Conservation (phyloP, 2,888 invertebrate genomes). For the Brenthis daphne region DNA sequence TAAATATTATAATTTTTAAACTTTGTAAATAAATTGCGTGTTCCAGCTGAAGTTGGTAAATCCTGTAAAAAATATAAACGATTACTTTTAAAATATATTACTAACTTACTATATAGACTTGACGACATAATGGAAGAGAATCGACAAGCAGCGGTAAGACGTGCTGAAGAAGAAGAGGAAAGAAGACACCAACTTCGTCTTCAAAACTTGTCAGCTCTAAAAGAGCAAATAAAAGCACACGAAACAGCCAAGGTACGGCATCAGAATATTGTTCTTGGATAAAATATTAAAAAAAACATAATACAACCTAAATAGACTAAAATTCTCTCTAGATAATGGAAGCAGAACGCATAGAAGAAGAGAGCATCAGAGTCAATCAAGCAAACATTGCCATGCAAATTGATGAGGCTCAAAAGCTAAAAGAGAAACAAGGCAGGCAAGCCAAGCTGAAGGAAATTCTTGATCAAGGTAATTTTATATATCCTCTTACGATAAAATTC, state of each 20-base stretch:
- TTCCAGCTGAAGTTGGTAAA: no score
- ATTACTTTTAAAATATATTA: not conserved
- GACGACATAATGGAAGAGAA: slow-evolving; percentile 88
- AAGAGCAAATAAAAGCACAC: slow-evolving; percentile 74
- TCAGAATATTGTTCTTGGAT: not conserved
- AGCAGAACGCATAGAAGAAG: slow-evolving; percentile 86
- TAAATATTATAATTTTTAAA: not conserved
- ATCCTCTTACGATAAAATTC: no score
- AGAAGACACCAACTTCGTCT: slow-evolving; percentile 67
- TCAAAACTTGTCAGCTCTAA: slow-evolving; percentile 72
- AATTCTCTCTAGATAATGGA: slow-evolving; percentile 73
- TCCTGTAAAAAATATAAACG: not conserved
- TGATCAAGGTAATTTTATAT: slow-evolving; percentile 66
- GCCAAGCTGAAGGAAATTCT: slow-evolving; percentile 82
- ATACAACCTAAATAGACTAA: no score
- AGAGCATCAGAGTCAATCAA: slow-evolving; percentile 84
- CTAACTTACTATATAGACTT: slow-evolving; percentile 57
- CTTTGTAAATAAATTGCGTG: no score
- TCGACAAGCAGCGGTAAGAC: slow-evolving; percentile 78
- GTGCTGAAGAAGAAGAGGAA: slow-evolving; percentile 76
- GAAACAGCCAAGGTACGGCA: slow-evolving; percentile 64
- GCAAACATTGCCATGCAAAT: slow-evolving; percentile 85
- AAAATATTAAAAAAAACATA: no score
- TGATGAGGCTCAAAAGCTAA: slow-evolving; percentile 83
- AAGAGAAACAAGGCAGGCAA: slow-evolving; percentile 78